Evolutionary conservation across 2,888 invertebrate genomes (phyloP).

Genomic region (Euspilapteryx auroguttella): DNA sequence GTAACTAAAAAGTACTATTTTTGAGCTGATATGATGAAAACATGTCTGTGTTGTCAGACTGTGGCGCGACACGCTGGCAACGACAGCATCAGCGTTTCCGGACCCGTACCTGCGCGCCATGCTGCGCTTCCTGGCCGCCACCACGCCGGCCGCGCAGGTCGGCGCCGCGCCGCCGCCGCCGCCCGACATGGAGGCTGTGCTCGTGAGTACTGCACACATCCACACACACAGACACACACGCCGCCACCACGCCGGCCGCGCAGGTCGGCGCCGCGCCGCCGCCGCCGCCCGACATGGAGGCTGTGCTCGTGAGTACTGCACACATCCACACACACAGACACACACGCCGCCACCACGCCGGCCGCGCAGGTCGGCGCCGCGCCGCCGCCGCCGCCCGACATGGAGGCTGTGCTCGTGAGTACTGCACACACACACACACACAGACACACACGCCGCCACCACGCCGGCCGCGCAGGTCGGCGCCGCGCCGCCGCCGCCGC

Average conservation of each 20-base stretch:
- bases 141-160: constrained; percentile 53
- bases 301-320: constrained; percentile 3
- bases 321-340: too few species aligned
- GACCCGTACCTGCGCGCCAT: constrained; percentile 90
- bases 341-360: constrained; percentile 52
- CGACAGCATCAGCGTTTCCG: constrained; percentile 75
- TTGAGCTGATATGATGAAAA: too few species aligned
- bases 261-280: too few species aligned
- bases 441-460: constrained; percentile 2
- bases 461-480: constrained; percentile 9
- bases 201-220: too few species aligned
- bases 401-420: constrained; percentile 5
- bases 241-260: constrained; percentile 7
- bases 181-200: constrained; percentile 5
- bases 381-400: constrained; percentile 2
- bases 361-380: constrained; percentile 31
- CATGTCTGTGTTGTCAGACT: too few species aligned
- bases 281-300: too few species aligned
- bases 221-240: too few species aligned
- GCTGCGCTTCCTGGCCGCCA: constrained; percentile 86
- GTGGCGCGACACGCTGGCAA: constrained; percentile 82
- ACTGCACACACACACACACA: too few species aligned
- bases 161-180: constrained; percentile 5
- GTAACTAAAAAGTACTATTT: too few species aligned
- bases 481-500: too few species aligned